Percentiles rank a stretch among this genome's conserved stretches.
phyloP scores from a whole-genome alignment of 1,140 invertebrate genomes.

The Sarcophaga bullata region DNA sequence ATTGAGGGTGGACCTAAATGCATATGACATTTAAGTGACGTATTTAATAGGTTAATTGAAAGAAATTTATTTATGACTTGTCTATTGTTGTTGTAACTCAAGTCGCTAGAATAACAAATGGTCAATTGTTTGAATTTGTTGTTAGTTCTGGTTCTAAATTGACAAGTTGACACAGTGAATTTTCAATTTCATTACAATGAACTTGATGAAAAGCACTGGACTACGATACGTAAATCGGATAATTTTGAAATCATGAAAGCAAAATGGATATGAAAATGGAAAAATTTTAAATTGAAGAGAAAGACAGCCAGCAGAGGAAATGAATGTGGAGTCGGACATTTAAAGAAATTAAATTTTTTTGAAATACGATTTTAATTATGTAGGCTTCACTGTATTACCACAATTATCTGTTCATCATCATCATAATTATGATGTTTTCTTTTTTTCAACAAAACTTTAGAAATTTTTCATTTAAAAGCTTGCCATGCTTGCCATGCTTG shows the following conservation, averaged over 20 bases:
- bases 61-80: no score
- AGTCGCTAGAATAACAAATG: neutral
- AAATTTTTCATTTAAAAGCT: neutral
- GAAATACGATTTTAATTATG: neutral
- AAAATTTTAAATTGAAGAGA: neutral
- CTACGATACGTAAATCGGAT: no score
- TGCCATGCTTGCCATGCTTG: no score
- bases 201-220: constrained; percentile 25
- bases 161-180: constrained; percentile 40
- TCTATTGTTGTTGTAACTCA: no score
- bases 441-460: neutral
- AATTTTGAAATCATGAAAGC: no score
- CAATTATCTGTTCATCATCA: constrained; percentile 1
- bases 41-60: no score
- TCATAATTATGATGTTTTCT: neutral
- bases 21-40: no score
- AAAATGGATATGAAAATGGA: neutral
- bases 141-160: constrained; percentile 20
- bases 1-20: no score
- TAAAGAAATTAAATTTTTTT: neutral
- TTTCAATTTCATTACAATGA: constrained; percentile 36
- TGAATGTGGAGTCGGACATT: neutral
- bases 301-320: neutral
- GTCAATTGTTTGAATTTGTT: constrained; percentile 31
- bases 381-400: neutral